Evolutionary conservation across 35 echinoderm and acorn worm species (phyloP).

Genomic region (Heliocidaris erythrogramma): DNA sequence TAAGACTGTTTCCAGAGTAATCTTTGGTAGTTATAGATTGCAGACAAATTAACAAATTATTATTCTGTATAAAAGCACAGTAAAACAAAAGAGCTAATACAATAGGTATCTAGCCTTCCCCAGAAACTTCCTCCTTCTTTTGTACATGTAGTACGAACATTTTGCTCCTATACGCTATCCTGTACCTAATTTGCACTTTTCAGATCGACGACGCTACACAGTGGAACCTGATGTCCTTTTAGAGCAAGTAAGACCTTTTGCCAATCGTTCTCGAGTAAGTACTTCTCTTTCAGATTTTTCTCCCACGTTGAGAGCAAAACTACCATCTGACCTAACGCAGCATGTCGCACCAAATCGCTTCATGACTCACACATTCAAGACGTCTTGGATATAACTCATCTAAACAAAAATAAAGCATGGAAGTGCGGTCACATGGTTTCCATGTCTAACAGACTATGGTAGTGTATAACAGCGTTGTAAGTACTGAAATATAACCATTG

Average conservation of each 20-base stretch:
- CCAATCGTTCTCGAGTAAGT: constrained; percentile 61
- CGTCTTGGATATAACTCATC: constrained; percentile 39
- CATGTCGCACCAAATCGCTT: not conserved
- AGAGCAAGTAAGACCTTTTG: constrained; percentile 78
- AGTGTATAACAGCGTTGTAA: constrained; percentile 25
- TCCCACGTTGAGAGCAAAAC: not conserved
- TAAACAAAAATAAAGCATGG: constrained; percentile 34
- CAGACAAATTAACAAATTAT: too few species aligned
- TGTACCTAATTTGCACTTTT: not conserved
- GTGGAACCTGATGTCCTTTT: constrained; percentile 81
- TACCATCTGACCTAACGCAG: not conserved
- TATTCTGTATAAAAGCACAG: too few species aligned
- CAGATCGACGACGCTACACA: constrained; percentile 87
- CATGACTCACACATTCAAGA: constrained; percentile 18
- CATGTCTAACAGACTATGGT: constrained; percentile 24
- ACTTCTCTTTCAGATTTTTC: constrained; percentile 51
- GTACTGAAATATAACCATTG: not conserved
- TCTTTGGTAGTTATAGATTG: too few species aligned
- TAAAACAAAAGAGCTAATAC: too few species aligned
- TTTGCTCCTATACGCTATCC: too few species aligned
- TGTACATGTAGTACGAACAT: too few species aligned
- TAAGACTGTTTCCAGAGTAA: too few species aligned
- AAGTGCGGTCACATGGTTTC: not conserved
- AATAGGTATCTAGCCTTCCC: too few species aligned
- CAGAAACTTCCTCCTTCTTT: too few species aligned